Conservation (phyloP, 2,113 vertebrate genomes). For the Pedionomus torquatus region DNA sequence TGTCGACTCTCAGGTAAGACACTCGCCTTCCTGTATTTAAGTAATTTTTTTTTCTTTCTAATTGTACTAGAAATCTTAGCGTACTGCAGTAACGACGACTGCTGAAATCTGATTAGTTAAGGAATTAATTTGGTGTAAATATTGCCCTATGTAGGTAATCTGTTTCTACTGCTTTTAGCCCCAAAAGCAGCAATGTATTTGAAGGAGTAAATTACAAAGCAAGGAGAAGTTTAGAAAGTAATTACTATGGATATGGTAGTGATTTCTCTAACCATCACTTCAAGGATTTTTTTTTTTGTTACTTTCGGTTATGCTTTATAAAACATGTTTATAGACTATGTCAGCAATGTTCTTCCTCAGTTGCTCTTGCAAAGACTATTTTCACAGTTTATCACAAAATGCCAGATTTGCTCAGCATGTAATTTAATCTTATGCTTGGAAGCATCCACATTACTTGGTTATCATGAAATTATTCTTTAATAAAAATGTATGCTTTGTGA, state of each 20-base stretch:
- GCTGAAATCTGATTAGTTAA: not conserved
- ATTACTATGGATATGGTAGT: not conserved
- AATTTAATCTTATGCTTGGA: slow-evolving; percentile 77
- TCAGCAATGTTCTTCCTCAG: slow-evolving; percentile 48
- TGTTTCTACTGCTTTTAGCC: not conserved
- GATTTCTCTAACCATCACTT: not conserved
- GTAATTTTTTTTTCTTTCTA: not conserved
- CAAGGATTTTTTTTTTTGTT: not conserved
- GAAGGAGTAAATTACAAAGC: slow-evolving; percentile 1
- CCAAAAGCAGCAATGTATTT: not conserved
- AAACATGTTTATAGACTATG: slow-evolving; percentile 50
- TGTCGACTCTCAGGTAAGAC: not conserved
- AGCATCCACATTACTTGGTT: slow-evolving; percentile 68
- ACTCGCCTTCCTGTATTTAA: not conserved
- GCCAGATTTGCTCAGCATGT: slow-evolving; percentile 74
- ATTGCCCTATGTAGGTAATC: not conserved
- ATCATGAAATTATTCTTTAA: slow-evolving; percentile 72
- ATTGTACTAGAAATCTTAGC: not conserved
- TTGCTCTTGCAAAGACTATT: slow-evolving; percentile 42
- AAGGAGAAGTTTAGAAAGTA: not conserved
- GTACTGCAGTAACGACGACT: not conserved
- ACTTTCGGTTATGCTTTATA: not conserved
- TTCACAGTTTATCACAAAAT: slow-evolving; percentile 72
- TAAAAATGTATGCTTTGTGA: slow-evolving; percentile 69
- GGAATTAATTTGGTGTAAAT: not conserved